phyloP scores from a whole-genome alignment of 2,113 vertebrate genomes.

The Panthera uncia region DNA sequence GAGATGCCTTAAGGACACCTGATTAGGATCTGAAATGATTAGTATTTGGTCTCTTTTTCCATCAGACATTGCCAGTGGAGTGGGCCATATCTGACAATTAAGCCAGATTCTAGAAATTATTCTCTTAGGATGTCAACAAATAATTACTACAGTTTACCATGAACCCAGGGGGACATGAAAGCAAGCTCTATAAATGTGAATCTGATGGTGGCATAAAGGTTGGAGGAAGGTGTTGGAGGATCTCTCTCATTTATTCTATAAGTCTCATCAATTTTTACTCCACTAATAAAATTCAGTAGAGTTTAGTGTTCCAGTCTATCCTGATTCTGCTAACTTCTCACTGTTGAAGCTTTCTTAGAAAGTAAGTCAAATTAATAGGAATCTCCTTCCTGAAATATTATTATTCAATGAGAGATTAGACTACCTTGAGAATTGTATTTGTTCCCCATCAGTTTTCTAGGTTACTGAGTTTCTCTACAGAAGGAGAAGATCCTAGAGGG shows the following conservation, averaged over 20 bases:
- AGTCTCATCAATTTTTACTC: neutral
- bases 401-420: neutral
- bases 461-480: neutral
- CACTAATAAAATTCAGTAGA: neutral
- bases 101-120: neutral
- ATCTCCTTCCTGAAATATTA: neutral
- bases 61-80: neutral
- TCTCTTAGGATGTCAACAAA: neutral
- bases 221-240: neutral
- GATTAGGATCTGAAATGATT: neutral
- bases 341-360: neutral
- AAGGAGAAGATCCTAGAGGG: neutral
- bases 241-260: neutral
- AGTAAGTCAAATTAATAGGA: neutral
- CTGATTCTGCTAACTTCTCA: neutral
- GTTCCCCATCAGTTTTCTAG: neutral
- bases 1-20: neutral
- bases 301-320: neutral
- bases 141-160: neutral
- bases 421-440: neutral
- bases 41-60: neutral
- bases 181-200: neutral
- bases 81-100: neutral
- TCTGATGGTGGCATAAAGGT: neutral
- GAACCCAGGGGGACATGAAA: neutral